A percentile compares a stretch with the other conserved stretches of the same genome.
phyloP scores from a whole-genome alignment of 2,888 invertebrate species.

The Rhodophaea formosa region DNA sequence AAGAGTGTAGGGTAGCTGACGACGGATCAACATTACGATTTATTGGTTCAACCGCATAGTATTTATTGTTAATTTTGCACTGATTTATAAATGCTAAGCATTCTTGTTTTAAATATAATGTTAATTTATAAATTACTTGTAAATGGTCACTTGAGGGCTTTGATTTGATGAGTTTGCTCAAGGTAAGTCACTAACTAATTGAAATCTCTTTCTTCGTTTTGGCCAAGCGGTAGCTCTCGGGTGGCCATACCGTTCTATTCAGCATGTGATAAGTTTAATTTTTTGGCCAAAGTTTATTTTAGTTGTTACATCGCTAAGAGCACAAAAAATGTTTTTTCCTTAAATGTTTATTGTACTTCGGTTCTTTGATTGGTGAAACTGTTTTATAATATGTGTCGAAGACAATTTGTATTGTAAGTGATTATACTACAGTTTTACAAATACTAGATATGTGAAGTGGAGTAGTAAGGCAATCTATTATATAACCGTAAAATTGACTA shows the following conservation, averaged over 20 bases:
- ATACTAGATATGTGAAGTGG: slow-evolving; percentile 2
- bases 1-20: slow-evolving; percentile 45
- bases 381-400: not conserved
- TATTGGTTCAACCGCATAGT: slow-evolving; percentile 1
- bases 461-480: too few relatives aligned
- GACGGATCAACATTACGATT: not conserved
- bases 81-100: slow-evolving; percentile 11
- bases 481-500: too few relatives aligned
- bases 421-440: not conserved
- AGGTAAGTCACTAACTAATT: slow-evolving; percentile 7
- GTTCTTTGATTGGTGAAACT: slow-evolving; percentile 10
- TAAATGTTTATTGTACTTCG: slow-evolving; percentile 12
- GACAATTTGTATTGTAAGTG: not conserved
- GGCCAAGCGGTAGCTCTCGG: not conserved
- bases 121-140: not conserved
- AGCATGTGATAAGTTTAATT: slow-evolving; percentile 55
- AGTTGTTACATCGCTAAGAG: slow-evolving; percentile 54
- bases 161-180: slow-evolving; percentile 2
- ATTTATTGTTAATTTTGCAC: slow-evolving; percentile 9
- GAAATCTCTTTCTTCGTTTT: not conserved
- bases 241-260: slow-evolving; percentile 35
- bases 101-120: slow-evolving; percentile 1
- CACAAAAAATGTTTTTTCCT: slow-evolving; percentile 38
- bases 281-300: slow-evolving; percentile 71
- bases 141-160: not conserved